phyloP scores from a whole-genome alignment of 2,888 invertebrate species.

The Yponomeuta malinellus region DNA sequence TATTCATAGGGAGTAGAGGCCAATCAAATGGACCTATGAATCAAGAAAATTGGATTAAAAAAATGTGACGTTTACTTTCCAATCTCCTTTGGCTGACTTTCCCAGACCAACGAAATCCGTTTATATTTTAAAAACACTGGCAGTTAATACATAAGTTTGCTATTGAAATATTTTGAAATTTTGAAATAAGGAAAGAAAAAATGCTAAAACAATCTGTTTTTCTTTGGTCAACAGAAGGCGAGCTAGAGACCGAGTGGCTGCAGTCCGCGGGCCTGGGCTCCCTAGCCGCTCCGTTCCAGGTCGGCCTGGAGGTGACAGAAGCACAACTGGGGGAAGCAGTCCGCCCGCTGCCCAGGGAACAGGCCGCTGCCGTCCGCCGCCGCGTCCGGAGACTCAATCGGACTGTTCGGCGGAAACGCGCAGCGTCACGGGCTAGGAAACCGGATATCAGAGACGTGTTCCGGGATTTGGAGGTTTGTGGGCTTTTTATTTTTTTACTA shows the following conservation, averaged over 20 bases:
- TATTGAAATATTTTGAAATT: no score
- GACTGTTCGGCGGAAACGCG: conserved; percentile 79
- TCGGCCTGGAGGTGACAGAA: conserved; percentile 80
- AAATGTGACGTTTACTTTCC: no score
- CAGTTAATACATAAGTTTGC: no score
- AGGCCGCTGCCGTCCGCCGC: conserved; percentile 85
- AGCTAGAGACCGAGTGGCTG: conserved; percentile 86
- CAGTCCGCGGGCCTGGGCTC: conserved; percentile 83
- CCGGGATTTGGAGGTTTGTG: conserved; percentile 84
- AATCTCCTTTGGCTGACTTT: no score
- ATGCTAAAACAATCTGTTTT: neutral
- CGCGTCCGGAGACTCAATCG: conserved; percentile 85
- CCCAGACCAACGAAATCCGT: no score
- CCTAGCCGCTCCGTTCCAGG: conserved; percentile 81
- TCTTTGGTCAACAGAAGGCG: conserved; percentile 76
- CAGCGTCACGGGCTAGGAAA: conserved; percentile 76
- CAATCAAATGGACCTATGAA: no score
- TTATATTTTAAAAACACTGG: no score
- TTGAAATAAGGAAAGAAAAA: no score
- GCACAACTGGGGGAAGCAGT: conserved; percentile 78
- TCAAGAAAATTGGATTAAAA: no score
- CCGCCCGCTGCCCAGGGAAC: conserved; percentile 79
- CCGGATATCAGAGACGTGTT: conserved; percentile 90
- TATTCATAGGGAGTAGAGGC: no score
- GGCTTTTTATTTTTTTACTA: neutral